Percentiles rank a stretch among this genome's conserved stretches.
These are phyloP conservation scores for Scaptomyza montana DNA, from an alignment of 1,140 invertebrate species.

Conservation along the genomic window DNA sequence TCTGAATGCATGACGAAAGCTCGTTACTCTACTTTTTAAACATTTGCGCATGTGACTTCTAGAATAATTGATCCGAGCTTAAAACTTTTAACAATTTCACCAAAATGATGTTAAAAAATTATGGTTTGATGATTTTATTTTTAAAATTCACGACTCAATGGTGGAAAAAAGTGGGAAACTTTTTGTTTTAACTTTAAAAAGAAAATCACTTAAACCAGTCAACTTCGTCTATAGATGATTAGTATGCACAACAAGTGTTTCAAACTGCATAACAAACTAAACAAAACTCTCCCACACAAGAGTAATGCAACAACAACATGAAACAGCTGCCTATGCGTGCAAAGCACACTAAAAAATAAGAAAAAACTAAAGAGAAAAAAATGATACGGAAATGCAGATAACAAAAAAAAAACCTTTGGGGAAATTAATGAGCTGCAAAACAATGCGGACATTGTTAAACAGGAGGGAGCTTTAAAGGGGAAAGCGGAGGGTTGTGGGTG, in stretches of 20 bases:
- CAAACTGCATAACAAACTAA: constrained; percentile 8
- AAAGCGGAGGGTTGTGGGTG: not conserved
- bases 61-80: too few relatives aligned
- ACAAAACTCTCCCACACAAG: constrained; percentile 2
- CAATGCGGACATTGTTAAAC: constrained; percentile 72
- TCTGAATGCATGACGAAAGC: not conserved
- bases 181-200: too few relatives aligned
- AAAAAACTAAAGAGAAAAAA: constrained; percentile 12
- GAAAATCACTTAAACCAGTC: too few relatives aligned
- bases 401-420: constrained; percentile 59
- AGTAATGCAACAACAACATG: constrained; percentile 17
- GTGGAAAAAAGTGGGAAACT: too few relatives aligned
- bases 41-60: not conserved
- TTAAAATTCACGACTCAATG: too few relatives aligned
- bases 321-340: constrained; percentile 54
- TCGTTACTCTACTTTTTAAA: constrained; percentile 20
- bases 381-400: constrained; percentile 74
- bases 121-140: too few relatives aligned
- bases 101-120: too few relatives aligned
- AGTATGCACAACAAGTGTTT: not conserved
- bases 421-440: constrained; percentile 74
- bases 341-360: constrained; percentile 27
- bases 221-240: not conserved
- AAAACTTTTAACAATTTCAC: too few relatives aligned
- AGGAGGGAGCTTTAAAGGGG: not conserved